Conservation (phyloP, 2,888 invertebrate genomes). For the Emmelina monodactyla region DNA sequence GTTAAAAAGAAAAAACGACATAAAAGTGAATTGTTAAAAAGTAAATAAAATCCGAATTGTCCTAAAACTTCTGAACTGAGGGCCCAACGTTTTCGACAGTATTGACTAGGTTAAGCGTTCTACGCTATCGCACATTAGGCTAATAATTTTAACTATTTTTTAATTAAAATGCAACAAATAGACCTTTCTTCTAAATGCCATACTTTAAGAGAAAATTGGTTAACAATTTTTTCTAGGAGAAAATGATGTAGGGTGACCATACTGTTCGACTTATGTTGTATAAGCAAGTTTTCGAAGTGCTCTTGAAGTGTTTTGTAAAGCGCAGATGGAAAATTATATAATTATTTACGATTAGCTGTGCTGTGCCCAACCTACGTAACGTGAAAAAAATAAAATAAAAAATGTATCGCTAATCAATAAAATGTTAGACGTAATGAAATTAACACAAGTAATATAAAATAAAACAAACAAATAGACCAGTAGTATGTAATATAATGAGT, state of each 20-base stretch:
- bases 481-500: background rate
- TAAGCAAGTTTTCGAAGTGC: background rate
- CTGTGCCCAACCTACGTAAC: too few species aligned
- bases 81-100: slow-evolving; percentile 1
- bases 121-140: background rate
- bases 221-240: slow-evolving; percentile 1
- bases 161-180: background rate
- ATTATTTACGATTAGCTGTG: background rate
- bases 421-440: background rate
- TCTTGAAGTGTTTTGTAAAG: background rate
- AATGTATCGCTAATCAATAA: background rate
- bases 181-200: too few species aligned
- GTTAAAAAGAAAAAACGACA: slow-evolving; percentile 1
- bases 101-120: background rate
- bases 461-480: background rate
- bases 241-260: background rate
- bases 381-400: background rate
- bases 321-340: background rate
- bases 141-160: background rate
- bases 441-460: background rate
- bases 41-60: background rate
- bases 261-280: background rate
- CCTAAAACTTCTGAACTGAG: slow-evolving; percentile 1
- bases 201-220: slow-evolving; percentile 1
- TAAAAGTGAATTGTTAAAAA: background rate